Evolutionary conservation across 2,888 invertebrate species (phyloP).

Genomic region (Cheilosia vulpina): DNA sequence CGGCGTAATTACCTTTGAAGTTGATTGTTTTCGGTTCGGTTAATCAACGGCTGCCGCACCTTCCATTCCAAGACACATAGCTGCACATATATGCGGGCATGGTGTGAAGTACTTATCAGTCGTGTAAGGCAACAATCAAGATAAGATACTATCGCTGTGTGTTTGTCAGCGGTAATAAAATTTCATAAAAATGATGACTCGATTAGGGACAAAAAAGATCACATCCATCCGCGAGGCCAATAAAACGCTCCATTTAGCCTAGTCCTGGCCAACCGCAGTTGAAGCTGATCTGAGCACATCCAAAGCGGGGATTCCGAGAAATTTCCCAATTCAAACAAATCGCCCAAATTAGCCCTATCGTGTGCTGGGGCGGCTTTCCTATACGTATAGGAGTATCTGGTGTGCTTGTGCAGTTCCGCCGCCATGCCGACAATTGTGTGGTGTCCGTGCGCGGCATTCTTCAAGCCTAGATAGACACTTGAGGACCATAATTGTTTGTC

Average conservation of each 20-base stretch:
- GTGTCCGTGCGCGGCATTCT: constrained; percentile 63
- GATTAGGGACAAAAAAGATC: constrained; percentile 51
- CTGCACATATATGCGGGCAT: constrained; percentile 13
- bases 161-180: constrained; percentile 72
- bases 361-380: constrained; percentile 16
- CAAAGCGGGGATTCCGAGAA: constrained; percentile 62
- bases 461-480: constrained; percentile 73
- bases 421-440: constrained; percentile 8
- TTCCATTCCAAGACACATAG: constrained; percentile 40
- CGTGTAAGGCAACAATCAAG: constrained; percentile 73
- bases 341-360: constrained; percentile 64
- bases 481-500: constrained; percentile 74
- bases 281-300: constrained; percentile 42
- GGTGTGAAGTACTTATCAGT: constrained; percentile 70
- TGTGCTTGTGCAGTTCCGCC: constrained; percentile 34
- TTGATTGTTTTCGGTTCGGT: constrained; percentile 81
- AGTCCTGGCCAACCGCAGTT: neutral
- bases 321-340: constrained; percentile 69
- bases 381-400: neutral
- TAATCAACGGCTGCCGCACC: constrained; percentile 75
- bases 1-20: constrained; percentile 81
- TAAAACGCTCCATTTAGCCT: constrained; percentile 61
- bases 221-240: constrained; percentile 57
- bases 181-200: constrained; percentile 58
- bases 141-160: constrained; percentile 67